Conservation (phyloP, 2,888 invertebrate genomes). For the Drosophila recens region DNA sequence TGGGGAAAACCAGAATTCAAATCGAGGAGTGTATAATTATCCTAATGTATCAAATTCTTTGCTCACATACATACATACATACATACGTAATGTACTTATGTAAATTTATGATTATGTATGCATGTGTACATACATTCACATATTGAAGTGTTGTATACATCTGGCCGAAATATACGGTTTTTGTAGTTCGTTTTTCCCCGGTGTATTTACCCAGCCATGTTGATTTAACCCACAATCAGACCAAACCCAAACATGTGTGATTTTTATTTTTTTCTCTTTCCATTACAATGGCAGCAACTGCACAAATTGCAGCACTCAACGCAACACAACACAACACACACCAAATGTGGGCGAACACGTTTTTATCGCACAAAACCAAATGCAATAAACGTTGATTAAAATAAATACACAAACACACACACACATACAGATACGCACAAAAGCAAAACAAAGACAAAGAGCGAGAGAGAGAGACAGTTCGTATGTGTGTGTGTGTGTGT, state of each 20-base stretch:
- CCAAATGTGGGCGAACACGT: slow-evolving; percentile 82
- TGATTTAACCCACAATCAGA: slow-evolving; percentile 74
- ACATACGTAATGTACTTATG: slow-evolving; percentile 3
- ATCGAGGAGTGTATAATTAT: slow-evolving; percentile 17
- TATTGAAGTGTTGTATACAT: not conserved
- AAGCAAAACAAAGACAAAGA: slow-evolving; percentile 44
- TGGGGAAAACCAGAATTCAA: slow-evolving; percentile 5
- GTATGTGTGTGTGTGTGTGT: slow-evolving; percentile 9
- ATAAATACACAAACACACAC: slow-evolving; percentile 58
- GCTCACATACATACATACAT: not conserved
- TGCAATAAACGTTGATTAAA: slow-evolving; percentile 79
- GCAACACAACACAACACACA: slow-evolving; percentile 45
- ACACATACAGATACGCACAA: slow-evolving; percentile 34
- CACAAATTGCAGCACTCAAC: slow-evolving; percentile 65
- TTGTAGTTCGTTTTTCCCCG: slow-evolving; percentile 35
- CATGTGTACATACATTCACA: slow-evolving; percentile 6
- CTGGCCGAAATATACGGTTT: slow-evolving; percentile 24
- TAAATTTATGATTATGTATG: slow-evolving; percentile 12
- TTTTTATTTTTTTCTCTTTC: slow-evolving; percentile 19
- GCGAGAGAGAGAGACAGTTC: not conserved
- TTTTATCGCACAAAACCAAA: slow-evolving; percentile 77
- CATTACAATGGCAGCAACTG: slow-evolving; percentile 36
- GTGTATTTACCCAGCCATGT: slow-evolving; percentile 56
- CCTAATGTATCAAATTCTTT: slow-evolving; percentile 17
- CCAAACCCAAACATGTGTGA: slow-evolving; percentile 67